phyloP scores from a whole-genome alignment of 2,888 invertebrate species.

The Agonopterix alstromeriana region DNA sequence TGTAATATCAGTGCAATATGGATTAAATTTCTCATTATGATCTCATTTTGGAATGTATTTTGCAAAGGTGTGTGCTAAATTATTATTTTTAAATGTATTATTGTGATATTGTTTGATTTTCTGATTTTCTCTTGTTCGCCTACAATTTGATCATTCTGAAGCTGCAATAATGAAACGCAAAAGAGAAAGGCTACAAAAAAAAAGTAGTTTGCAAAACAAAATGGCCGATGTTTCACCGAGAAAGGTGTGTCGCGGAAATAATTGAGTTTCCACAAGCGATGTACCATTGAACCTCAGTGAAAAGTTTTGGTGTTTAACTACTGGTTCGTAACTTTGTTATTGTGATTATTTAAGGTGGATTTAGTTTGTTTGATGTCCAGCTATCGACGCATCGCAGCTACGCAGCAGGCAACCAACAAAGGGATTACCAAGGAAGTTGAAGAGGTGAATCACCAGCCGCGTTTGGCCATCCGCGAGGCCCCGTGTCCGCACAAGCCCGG shows the following conservation, averaged over 20 bases:
- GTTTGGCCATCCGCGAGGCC: conserved; percentile 61
- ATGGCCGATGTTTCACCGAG: conserved; percentile 65
- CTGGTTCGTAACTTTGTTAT: conserved; percentile 75
- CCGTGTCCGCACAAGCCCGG: conserved; percentile 56
- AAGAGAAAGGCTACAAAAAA: conserved; percentile 8
- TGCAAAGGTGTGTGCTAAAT: too few relatives aligned
- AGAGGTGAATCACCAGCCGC: conserved; percentile 37
- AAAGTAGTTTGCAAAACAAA: conserved; percentile 41
- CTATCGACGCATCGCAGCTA: conserved; percentile 23
- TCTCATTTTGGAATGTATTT: too few relatives aligned
- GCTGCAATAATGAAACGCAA: conserved; percentile 9
- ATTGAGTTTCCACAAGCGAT: conserved; percentile 48
- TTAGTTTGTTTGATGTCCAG: conserved; percentile 63
- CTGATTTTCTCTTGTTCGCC: not conserved
- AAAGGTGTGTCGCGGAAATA: conserved; percentile 63
- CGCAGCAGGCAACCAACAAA: conserved; percentile 11
- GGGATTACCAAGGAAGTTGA: conserved; percentile 11
- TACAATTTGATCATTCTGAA: not conserved
- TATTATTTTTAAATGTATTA: too few relatives aligned
- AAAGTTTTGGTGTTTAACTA: conserved; percentile 66
- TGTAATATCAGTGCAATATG: too few relatives aligned
- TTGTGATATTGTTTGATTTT: too few relatives aligned
- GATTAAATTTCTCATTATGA: too few relatives aligned
- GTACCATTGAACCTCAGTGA: conserved; percentile 66
- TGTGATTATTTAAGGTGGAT: conserved; percentile 72